Evolutionary conservation across 2,888 invertebrate species (phyloP).

Genomic region (Meiosimyza platycephala): DNA sequence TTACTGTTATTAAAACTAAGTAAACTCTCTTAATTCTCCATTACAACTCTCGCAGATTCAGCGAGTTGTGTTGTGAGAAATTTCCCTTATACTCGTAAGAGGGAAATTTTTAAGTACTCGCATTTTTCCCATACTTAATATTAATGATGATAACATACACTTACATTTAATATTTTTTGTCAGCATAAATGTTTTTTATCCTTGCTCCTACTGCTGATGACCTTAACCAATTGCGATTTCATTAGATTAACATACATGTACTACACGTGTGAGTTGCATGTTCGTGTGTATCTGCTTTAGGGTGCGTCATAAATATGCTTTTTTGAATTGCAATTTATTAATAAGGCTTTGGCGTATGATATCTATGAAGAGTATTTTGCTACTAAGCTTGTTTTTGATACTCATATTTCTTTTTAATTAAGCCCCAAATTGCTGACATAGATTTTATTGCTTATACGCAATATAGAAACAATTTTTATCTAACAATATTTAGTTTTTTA

Average conservation of each 20-base stretch:
- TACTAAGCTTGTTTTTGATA: too few relatives aligned
- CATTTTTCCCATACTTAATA: conserved; percentile 22
- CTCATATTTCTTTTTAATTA: too few relatives aligned
- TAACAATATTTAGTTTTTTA: too few relatives aligned
- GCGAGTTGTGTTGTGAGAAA: neutral
- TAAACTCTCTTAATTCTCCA: neutral
- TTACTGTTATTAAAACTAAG: too few relatives aligned
- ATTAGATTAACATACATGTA: conserved; percentile 14
- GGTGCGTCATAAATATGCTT: neutral
- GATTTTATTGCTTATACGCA: too few relatives aligned
- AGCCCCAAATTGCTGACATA: too few relatives aligned
- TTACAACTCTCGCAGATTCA: neutral
- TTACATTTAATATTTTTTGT: neutral
- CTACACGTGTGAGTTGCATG: neutral
- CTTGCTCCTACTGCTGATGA: conserved; percentile 5
- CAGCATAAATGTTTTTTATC: neutral
- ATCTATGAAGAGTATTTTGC: too few relatives aligned
- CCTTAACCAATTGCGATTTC: conserved; percentile 33
- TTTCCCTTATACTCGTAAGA: neutral
- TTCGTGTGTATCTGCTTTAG: neutral
- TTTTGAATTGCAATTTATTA: too few relatives aligned
- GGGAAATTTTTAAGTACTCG: conserved; percentile 2
- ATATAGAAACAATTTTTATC: too few relatives aligned
- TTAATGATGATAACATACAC: neutral
- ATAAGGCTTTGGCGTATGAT: too few relatives aligned